Percentiles rank a stretch among this genome's conserved stretches.
phyloP scores from a whole-genome alignment of 2,113 vertebrate species.

The Sceloporus tristichus region DNA sequence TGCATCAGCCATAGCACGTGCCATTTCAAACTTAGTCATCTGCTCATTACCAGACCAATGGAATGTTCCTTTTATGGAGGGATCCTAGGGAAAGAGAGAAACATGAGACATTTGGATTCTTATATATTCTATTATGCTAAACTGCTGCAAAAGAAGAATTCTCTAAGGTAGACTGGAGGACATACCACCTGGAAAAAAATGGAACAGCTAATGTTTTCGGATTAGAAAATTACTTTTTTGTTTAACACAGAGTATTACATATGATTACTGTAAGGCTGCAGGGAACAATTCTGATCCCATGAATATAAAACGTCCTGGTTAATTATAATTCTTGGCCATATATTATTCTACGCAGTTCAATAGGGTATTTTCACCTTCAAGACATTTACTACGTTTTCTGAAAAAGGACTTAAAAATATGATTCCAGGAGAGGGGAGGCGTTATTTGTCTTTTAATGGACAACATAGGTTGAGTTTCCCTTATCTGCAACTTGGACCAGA shows the following conservation, averaged over 20 bases:
- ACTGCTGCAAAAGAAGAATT: too few relatives aligned
- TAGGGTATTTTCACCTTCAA: not conserved
- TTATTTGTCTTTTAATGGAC: not conserved
- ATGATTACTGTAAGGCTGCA: not conserved
- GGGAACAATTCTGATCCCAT: not conserved
- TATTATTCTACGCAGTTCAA: not conserved
- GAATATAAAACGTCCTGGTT: not conserved
- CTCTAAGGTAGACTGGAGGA: too few relatives aligned
- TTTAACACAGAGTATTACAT: not conserved
- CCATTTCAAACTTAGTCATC: constrained; percentile 98
- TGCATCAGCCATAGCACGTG: constrained; percentile 90
- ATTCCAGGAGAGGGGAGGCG: not conserved
- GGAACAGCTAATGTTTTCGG: not conserved
- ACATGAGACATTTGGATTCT: not conserved
- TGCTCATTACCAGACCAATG: constrained; percentile 95
- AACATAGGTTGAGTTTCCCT: not conserved
- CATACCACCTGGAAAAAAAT: not conserved
- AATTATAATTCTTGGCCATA: too few relatives aligned
- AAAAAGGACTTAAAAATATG: not conserved
- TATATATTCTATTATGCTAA: not conserved
- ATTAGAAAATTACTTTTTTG: rapidly evolving
- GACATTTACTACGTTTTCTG: not conserved
- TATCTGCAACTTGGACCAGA: too few relatives aligned
- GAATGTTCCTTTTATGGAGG: constrained; percentile 89
- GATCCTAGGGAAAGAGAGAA: constrained; percentile 79